These are phyloP conservation scores for Perca flavescens DNA, from an alignment of 2,113 vertebrate species.

Conservation along the genomic window DNA sequence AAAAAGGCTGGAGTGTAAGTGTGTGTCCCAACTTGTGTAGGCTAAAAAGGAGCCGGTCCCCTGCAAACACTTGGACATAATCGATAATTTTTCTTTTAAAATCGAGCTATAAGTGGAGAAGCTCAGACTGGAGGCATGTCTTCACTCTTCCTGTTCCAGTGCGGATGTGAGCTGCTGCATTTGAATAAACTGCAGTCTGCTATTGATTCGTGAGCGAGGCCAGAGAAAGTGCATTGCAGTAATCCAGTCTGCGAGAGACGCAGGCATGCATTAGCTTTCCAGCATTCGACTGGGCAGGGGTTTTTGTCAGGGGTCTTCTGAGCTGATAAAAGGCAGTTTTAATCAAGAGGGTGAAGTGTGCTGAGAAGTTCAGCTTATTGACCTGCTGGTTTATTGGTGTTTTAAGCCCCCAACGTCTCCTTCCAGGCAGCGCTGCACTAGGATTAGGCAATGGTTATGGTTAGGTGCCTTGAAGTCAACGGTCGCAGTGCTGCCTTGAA, in stretches of 20 bases:
- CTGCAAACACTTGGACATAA: neutral
- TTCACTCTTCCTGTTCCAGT: neutral
- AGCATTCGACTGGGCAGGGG: neutral
- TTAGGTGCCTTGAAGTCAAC: too few species aligned
- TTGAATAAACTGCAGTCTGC: conserved; percentile 51
- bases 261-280: conserved; percentile 32
- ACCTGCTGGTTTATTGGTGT: neutral
- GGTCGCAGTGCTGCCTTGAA: too few species aligned
- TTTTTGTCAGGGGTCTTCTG: conserved; percentile 6
- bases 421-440: too few species aligned
- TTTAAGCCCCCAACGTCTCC: too few species aligned
- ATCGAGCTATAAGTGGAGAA: neutral
- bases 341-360: neutral
- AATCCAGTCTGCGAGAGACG: conserved; percentile 61
- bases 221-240: conserved; percentile 55
- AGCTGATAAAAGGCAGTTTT: conserved; percentile 46
- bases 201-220: conserved; percentile 57
- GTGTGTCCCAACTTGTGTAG: too few species aligned
- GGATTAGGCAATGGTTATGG: too few species aligned
- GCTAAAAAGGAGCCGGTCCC: neutral
- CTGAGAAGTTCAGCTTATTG: conserved; percentile 4
- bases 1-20: neutral
- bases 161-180: conserved; percentile 28
- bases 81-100: neutral
- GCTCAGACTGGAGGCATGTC: conserved; percentile 4